Base-by-base conservation (phyloP, 2,797 vertebrate genomes). In the Mergus octosetaceus region DNA sequence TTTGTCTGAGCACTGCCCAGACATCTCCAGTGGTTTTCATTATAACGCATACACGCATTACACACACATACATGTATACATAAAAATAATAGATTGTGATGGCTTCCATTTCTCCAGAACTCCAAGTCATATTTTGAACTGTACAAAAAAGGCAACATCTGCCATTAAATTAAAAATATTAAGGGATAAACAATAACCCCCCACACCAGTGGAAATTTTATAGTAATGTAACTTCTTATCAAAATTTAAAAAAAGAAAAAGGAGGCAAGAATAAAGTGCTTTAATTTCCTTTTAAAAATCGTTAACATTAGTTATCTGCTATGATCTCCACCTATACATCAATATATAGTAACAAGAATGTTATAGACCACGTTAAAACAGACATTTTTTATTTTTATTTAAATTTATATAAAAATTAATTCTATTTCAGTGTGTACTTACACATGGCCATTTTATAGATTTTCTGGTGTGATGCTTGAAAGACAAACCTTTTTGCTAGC, bases 11-110 rank as follows among this genome's bases (percentile, higher is more conserved):
- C 85, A 30, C 68, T 8, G 7, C 87, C 71, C 14, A 15, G 47
- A 2, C 9, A 6, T 66, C 90, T 38, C 39, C 57, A 4, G 62
- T 2, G 34, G 21, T 64, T 54, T 53, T 43, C 19, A 1, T 30
- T 30, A 2, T 2, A 15, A 2, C 4, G 3, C 22, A 1, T 1
- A 6, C 13, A 2, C 8, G 36, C 21, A 10, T 45, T 13, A 5
- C 19, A 32, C 20, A n/a, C 41, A 45, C 43, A n/a, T 32, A 6
- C 25, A 1, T 11, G 14, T 21, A 3, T 14, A 22, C 34, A 16
- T 14, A 6, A n/a, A 17, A 75, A 43, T 20, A 88, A 20, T 91
- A 6, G 72, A 57, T 3, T 6, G 70, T 4, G 2, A 56, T 32
- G 39, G 21, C 87, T 84, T 81, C 3, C 39, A 0, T 56, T 22